These are phyloP conservation scores for Stigmatopora nigra DNA, from an alignment of 2,113 vertebrate genomes.

Conservation along the genomic window DNA sequence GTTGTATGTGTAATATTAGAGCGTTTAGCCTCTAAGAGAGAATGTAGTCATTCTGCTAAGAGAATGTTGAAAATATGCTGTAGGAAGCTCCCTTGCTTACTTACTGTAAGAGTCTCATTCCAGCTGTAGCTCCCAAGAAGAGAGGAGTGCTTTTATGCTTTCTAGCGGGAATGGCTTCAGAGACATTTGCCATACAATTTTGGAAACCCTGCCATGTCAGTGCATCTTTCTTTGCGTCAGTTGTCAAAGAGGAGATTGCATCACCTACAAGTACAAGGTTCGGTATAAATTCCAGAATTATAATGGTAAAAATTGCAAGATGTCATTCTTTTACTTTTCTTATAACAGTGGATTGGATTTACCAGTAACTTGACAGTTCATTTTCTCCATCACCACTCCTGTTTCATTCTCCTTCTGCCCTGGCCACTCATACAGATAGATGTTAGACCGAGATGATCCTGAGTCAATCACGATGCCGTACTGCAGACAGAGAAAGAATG, in stretches of 20 bases:
- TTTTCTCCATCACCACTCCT: slow-evolving; percentile 78
- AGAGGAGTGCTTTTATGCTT: slow-evolving; percentile 73
- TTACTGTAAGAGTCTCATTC: slow-evolving; percentile 91
- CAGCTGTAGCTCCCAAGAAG: slow-evolving; percentile 91
- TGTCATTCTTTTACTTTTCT: not conserved
- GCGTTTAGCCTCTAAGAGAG: not conserved
- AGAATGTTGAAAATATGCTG: not conserved
- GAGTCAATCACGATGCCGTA: slow-evolving; percentile 92
- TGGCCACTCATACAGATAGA: slow-evolving; percentile 93
- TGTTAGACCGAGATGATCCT: slow-evolving; percentile 86
- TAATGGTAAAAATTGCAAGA: not conserved
- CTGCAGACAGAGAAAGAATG: slow-evolving; percentile 51
- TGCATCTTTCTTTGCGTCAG: slow-evolving; percentile 49
- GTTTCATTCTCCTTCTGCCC: slow-evolving; percentile 92
- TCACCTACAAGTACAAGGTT: slow-evolving; percentile 62
- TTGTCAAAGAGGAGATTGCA: slow-evolving; percentile 80
- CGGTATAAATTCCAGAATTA: not conserved
- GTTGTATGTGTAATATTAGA: not conserved
- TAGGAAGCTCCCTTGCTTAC: not conserved
- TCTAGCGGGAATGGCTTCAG: slow-evolving; percentile 63
- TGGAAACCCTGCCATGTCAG: slow-evolving; percentile 64
- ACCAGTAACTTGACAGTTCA: slow-evolving; percentile 79
- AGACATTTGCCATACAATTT: slow-evolving; percentile 72
- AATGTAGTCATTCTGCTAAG: not conserved
- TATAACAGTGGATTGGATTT: slow-evolving; percentile 27